Evolutionary conservation across 2,113 vertebrate species (phyloP).

Genomic region (Cariama cristata): DNA sequence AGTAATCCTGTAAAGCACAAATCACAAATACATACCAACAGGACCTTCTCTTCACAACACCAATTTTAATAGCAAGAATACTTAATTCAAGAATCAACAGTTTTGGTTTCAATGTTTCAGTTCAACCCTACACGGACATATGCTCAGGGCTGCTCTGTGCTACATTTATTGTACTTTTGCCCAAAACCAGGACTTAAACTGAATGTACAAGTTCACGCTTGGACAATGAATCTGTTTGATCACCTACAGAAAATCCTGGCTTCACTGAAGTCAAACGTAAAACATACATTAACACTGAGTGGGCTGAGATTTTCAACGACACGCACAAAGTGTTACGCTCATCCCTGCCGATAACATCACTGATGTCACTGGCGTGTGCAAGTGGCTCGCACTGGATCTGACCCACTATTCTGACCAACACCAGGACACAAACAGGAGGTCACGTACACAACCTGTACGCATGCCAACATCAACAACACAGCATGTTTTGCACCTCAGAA

Average conservation of each 20-base stretch:
- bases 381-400: not conserved
- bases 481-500: not conserved
- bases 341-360: not conserved
- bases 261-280: not conserved
- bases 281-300: not conserved
- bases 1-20: not conserved
- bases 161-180: not conserved
- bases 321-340: not conserved
- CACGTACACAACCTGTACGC: rapidly evolving
- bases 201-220: not conserved
- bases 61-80: not conserved
- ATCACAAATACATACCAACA: not conserved
- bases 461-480: not conserved
- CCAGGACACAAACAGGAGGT: not conserved
- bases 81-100: not conserved
- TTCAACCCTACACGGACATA: not conserved
- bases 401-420: not conserved
- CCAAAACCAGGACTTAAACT: not conserved
- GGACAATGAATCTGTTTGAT: not conserved
- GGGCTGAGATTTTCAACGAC: not conserved
- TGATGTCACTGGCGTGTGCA: not conserved
- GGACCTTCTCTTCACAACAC: not conserved
- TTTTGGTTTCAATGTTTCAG: not conserved
- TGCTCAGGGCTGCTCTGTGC: not conserved
- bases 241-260: not conserved